Evolutionary conservation across 2,888 invertebrate species (phyloP).

Genomic region (Eurytoma californica): DNA sequence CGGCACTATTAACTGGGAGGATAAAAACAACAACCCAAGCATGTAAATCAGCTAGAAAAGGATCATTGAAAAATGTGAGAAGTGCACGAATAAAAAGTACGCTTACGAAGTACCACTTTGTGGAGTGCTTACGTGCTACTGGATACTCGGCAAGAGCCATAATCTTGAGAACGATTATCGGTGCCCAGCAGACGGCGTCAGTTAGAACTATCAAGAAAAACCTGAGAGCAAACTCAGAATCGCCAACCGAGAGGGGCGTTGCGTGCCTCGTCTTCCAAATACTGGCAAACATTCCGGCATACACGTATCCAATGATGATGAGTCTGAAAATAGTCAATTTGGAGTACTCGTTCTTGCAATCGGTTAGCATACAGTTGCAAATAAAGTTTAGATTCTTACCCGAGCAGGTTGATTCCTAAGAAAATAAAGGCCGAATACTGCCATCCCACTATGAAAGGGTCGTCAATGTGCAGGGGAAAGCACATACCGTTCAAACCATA

Average conservation of each 20-base stretch:
- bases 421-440: slow-evolving; percentile 84
- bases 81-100: no score
- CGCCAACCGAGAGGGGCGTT: slow-evolving; percentile 78
- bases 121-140: slow-evolving; percentile 74
- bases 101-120: no score
- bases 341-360: no score
- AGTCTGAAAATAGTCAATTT: slow-evolving; percentile 74
- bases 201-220: slow-evolving; percentile 85
- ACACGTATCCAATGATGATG: slow-evolving; percentile 78
- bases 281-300: slow-evolving; percentile 80
- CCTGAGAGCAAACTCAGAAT: slow-evolving; percentile 81
- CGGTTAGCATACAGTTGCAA: neutral
- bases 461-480: slow-evolving; percentile 83
- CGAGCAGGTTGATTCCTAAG: slow-evolving; percentile 80
- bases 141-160: slow-evolving; percentile 76
- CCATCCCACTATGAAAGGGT: slow-evolving; percentile 82
- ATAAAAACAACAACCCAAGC: slow-evolving; percentile 83
- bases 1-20: slow-evolving; percentile 81
- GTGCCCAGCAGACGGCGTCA: slow-evolving; percentile 84
- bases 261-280: slow-evolving; percentile 80
- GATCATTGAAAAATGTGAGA: neutral
- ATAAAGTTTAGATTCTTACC: slow-evolving; percentile 73
- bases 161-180: slow-evolving; percentile 81
- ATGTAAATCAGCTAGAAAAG: slow-evolving; percentile 78
- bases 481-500: slow-evolving; percentile 83